Base-by-base conservation (phyloP, 2,113 vertebrate genomes). In the Cyanocitta stelleri region DNA sequence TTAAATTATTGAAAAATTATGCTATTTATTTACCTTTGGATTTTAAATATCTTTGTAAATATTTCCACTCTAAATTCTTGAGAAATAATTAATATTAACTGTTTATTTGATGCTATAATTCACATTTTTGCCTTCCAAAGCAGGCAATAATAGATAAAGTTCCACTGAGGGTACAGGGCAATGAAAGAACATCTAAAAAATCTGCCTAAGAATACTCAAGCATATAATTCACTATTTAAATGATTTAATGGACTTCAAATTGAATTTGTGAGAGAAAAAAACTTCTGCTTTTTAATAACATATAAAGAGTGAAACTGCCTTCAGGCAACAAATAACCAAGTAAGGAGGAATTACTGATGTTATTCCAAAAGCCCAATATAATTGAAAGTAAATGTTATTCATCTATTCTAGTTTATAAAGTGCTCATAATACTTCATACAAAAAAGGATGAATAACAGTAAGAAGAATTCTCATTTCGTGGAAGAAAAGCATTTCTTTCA, bases 1-100 rank as follows among this genome's bases (percentile, higher is more conserved):
- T 49, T 90, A 68, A 90, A 54, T 92, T 72, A 90, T 62, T 94
- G 46, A 93, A 96, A 96, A 90, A 85, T 63, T 6, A 61, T 66
- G 35, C 18, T 94, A 61, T 64, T 82, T 78, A 74, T 56, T 82
- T 79, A 92, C 59, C 89, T 94, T 77, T 92, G 89, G 52, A 74
- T 87, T 90, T 73, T 64, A 84, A 95, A 58, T 11, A 66, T 68
- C 12, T 90, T 58, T 85, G 52, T 63, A 91, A 88, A 90, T 49
- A 56, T 77, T 87, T 85, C 44, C 20, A 18, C 7, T 69, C 32
- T n/a, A 83, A 87, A 59, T 58, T 84, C 13, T 75, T 90, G 55
- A 49, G 80, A 90, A 64, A 52, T 32, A 90, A 79, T 84, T 85
- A 87, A 72, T 66, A 59, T 66, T 64, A 85, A 68, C 39, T 44